A percentile compares a stretch with the other conserved stretches of the same genome.
Conservation (phyloP, 2,888 invertebrate genomes). For the Drosophila glabriapex region DNA sequence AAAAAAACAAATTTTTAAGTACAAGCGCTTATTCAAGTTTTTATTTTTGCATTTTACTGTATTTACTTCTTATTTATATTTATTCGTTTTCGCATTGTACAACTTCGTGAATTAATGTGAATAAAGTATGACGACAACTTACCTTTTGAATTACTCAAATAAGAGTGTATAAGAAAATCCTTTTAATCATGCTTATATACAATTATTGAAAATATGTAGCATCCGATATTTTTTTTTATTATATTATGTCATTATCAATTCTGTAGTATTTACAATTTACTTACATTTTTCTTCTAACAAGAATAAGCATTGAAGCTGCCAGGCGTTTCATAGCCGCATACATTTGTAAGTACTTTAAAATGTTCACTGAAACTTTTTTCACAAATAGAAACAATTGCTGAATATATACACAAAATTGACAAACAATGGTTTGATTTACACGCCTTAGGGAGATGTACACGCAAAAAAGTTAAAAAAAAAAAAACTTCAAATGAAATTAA, state of each 20-base stretch:
- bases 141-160: not conserved
- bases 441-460: not conserved
- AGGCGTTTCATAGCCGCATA: not conserved
- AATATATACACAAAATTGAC: not conserved
- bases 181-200: not conserved
- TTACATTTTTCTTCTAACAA: not conserved
- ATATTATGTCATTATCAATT: not conserved
- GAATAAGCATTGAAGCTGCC: not conserved
- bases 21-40: not conserved
- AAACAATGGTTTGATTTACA: not conserved
- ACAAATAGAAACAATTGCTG: not conserved
- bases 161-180: not conserved
- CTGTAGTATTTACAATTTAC: not conserved
- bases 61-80: not conserved
- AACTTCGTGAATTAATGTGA: not conserved
- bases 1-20: not conserved
- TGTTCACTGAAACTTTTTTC: not conserved
- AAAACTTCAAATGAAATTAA: not conserved
- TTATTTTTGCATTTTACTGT: not conserved
- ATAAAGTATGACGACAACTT: not conserved
- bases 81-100: not conserved
- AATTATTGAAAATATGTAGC: not conserved
- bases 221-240: not conserved
- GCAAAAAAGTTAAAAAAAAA: not conserved
- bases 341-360: not conserved